These are phyloP conservation scores for Meriones unguiculatus DNA, from an alignment of 2,113 vertebrate genomes.

Conservation along the genomic window DNA sequence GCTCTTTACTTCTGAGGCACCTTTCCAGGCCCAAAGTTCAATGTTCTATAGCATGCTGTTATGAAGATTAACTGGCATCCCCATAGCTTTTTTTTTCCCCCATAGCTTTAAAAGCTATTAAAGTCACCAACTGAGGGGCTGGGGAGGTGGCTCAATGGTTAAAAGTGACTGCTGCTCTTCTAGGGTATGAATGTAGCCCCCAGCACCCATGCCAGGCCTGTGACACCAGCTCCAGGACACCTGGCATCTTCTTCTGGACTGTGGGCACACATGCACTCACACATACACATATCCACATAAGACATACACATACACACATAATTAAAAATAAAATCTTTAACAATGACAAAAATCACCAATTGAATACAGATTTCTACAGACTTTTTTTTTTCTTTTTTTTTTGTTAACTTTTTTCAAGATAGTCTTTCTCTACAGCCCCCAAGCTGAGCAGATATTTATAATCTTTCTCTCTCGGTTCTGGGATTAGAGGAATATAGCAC, in stretches of 20 bases:
- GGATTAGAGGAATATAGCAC: background rate
- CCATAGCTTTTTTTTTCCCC: too few relatives aligned
- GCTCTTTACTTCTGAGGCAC: background rate
- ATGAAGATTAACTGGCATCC: background rate
- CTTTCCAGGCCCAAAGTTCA: background rate
- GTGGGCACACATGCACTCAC: background rate
- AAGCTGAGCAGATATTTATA: background rate
- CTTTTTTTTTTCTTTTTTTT: background rate
- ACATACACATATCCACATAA: background rate
- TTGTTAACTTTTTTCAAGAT: background rate
- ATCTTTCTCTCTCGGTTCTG: background rate
- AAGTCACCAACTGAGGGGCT: background rate
- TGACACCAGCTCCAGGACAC: too few relatives aligned
- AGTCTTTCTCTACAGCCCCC: background rate
- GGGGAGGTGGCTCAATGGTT: background rate
- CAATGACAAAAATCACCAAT: background rate
- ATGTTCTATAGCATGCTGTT: background rate
- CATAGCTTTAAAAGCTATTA: background rate
- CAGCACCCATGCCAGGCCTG: background rate
- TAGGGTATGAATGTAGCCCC: background rate
- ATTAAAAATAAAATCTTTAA: background rate
- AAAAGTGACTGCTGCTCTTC: background rate
- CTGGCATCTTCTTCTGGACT: background rate
- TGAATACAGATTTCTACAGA: background rate
- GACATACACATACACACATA: background rate